Conservation (phyloP, 1,140 invertebrate genomes). For the Daktulosphaira vitifoliae region DNA sequence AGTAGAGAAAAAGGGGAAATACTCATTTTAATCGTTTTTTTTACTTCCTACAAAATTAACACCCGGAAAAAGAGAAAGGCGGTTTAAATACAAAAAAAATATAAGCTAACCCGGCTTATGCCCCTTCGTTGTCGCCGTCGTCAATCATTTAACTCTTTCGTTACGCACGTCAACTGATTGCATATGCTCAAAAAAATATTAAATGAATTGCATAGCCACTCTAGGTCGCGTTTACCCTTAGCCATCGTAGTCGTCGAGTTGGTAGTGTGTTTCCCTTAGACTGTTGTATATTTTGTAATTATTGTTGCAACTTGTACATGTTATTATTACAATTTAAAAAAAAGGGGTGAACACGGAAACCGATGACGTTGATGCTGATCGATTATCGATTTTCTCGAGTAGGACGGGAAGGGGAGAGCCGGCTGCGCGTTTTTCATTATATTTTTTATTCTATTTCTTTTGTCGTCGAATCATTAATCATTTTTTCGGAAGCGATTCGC, state of each 20-base stretch:
- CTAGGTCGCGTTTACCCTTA: no score
- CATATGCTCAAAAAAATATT: slow-evolving; percentile 18
- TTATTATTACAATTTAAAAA: no score
- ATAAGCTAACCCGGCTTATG: neutral
- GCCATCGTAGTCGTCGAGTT: no score
- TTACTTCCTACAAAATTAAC: slow-evolving; percentile 24
- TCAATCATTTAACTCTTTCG: slow-evolving; percentile 34
- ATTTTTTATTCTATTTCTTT: slow-evolving; percentile 8
- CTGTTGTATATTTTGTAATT: neutral
- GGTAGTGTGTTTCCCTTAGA: no score
- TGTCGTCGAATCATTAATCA: slow-evolving; percentile 32
- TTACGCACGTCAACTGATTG: slow-evolving; percentile 27
- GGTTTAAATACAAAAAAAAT: neutral
- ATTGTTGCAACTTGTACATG: slow-evolving; percentile 16
- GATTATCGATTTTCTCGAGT: slow-evolving; percentile 29
- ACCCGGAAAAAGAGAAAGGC: slow-evolving; percentile 23
- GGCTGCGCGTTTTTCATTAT: slow-evolving; percentile 14
- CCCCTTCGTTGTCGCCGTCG: neutral
- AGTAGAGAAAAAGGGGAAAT: slow-evolving; percentile 4
- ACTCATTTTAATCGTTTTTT: slow-evolving; percentile 24
- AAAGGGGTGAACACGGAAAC: slow-evolving; percentile 32
- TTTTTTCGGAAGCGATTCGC: slow-evolving; percentile 32
- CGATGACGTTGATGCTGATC: slow-evolving; percentile 31
- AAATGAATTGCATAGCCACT: no score
- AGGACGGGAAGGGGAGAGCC: neutral